Conservation (phyloP, 2,888 invertebrate species). For the Napeogenes inachia region DNA sequence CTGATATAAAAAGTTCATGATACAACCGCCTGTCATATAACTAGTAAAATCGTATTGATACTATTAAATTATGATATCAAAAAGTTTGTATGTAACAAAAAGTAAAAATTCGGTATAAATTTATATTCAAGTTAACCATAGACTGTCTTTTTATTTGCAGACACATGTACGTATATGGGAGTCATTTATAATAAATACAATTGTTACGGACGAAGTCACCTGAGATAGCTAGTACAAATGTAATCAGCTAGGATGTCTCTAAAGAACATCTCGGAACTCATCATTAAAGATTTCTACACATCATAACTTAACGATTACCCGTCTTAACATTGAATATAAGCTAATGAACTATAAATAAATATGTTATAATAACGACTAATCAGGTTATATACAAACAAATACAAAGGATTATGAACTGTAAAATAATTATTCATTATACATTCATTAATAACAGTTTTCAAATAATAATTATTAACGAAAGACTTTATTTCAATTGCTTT, state of each 20-base stretch:
- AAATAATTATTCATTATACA: not conserved
- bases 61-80: too few species aligned
- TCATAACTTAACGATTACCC: not conserved
- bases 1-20: too few species aligned
- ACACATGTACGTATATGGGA: not conserved
- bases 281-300: not conserved
- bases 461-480: not conserved
- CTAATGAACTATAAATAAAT: not conserved
- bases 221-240: not conserved
- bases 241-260: not conserved
- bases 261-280: not conserved
- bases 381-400: too few species aligned
- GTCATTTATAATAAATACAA: not conserved
- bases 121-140: too few species aligned
- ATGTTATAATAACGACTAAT: too few species aligned
- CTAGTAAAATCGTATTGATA: too few species aligned
- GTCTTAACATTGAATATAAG: not conserved
- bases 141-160: not conserved
- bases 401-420: too few species aligned
- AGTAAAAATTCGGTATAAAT: too few species aligned
- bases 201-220: not conserved
- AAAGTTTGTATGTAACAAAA: too few species aligned
- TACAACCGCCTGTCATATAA: too few species aligned
- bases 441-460: not conserved
- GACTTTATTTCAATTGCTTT: not conserved